phyloP scores from a whole-genome alignment of 2,797 vertebrate species.

The Adrianichthys oophorus region DNA sequence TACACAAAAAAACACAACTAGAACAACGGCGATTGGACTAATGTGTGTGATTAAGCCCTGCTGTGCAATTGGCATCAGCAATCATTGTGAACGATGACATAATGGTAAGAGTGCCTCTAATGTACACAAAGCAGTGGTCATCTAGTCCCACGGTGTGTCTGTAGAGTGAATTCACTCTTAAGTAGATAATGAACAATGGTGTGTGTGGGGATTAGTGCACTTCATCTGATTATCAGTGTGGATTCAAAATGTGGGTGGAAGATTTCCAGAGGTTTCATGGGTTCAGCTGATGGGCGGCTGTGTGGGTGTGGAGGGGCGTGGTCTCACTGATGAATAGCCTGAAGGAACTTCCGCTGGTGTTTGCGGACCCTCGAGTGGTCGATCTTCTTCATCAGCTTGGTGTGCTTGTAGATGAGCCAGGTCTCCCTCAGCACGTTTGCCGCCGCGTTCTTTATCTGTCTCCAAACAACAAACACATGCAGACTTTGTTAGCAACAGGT shows the following conservation, averaged over 20 bases:
- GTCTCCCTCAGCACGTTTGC: conserved; percentile 99
- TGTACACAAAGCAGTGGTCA: conserved; percentile 37
- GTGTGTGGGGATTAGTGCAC: conserved; percentile 43
- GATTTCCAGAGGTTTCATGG: conserved; percentile 51
- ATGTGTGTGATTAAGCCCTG: not conserved
- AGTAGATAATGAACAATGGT: conserved; percentile 57
- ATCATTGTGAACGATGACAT: conserved; percentile 21
- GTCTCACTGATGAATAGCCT: conserved; percentile 99
- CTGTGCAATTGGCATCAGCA: conserved; percentile 8
- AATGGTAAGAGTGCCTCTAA: conserved; percentile 31
- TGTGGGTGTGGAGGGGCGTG: conserved; percentile 28
- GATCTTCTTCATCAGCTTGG: conserved; percentile 97
- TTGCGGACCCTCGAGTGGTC: conserved; percentile 98
- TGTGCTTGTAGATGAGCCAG: conserved; percentile 99
- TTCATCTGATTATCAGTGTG: conserved; percentile 58
- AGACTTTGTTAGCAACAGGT: conserved; percentile 68
- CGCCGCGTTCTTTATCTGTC: conserved; percentile 98
- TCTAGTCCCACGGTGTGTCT: conserved; percentile 47
- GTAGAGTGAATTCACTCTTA: conserved; percentile 46
- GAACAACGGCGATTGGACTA: conserved; percentile 1
- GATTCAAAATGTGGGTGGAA: conserved; percentile 62
- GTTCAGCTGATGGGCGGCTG: not conserved
- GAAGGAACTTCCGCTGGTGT: conserved; percentile 98
- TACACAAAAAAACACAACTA: conserved; percentile 5
- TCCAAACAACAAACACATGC: conserved; percentile 52